Conservation (phyloP, 2,113 vertebrate species). For the Eira barbara region DNA sequence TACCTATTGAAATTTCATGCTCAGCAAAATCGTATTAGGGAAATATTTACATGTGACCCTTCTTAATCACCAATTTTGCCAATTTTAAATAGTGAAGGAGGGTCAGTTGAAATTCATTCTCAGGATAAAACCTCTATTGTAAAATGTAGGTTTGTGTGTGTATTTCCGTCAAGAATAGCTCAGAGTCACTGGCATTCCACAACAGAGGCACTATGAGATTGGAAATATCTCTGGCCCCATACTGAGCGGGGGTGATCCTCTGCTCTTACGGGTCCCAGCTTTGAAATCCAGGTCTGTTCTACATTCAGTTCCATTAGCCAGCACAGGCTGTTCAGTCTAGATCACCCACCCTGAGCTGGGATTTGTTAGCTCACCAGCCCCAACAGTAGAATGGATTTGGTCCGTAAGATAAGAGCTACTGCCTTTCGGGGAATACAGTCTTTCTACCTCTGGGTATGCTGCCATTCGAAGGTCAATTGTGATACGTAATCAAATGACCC, state of each 20-base stretch:
- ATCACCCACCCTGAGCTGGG: not conserved
- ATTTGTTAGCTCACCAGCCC: not conserved
- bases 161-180: not conserved
- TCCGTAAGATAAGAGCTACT: not conserved
- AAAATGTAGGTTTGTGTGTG: not conserved
- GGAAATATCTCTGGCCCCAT: not conserved
- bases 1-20: not conserved
- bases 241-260: not conserved
- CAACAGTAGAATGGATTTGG: not conserved
- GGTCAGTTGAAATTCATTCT: not conserved
- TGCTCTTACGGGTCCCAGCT: not conserved
- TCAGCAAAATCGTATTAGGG: not conserved
- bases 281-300: not conserved
- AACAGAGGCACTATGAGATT: not conserved
- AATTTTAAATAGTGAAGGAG: not conserved
- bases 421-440: not conserved
- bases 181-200: not conserved
- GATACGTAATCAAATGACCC: constrained; percentile 20
- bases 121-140: not conserved
- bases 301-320: not conserved
- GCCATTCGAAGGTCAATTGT: not conserved
- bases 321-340: too few relatives aligned
- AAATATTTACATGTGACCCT: not conserved
- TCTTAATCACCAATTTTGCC: not conserved
- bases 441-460: not conserved